A percentile compares a stretch with the other conserved stretches of the same genome.
Conservation (phyloP, 2,113 vertebrate species). For the Pseudopodoces humilis region DNA sequence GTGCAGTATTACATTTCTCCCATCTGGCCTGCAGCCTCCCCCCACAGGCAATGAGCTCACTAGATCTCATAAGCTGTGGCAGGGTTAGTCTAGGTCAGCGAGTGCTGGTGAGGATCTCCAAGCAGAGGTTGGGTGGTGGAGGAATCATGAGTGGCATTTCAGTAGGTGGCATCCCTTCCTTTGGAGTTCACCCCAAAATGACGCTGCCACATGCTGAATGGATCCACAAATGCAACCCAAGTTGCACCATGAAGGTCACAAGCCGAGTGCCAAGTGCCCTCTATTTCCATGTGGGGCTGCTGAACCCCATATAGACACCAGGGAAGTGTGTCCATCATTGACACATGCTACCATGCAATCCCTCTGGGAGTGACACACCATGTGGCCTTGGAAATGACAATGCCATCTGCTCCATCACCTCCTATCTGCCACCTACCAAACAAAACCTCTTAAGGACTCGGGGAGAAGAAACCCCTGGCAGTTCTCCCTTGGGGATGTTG, state of each 20-base stretch:
- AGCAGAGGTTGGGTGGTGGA: not conserved
- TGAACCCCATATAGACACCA: not conserved
- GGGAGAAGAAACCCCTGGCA: not conserved
- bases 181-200: not conserved
- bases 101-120: not conserved
- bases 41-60: slow-evolving; percentile 45
- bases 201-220: rapidly evolving
- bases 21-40: slow-evolving; percentile 56
- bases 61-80: not conserved
- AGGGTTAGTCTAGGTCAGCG: slow-evolving; percentile 45
- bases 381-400: not conserved
- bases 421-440: not conserved
- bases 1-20: slow-evolving; percentile 55
- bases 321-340: rapidly evolving
- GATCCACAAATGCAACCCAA: not conserved
- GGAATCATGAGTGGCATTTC: not conserved
- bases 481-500: rapidly evolving
- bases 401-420: not conserved
- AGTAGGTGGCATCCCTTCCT: slow-evolving; percentile 26
- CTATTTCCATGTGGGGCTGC: not conserved
- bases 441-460: rapidly evolving
- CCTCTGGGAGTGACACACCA: not conserved
- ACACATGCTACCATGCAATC: not conserved
- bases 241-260: rapidly evolving
- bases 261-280: not conserved